Conservation (phyloP, 2,888 invertebrate genomes). For the Chymomyza procnemis region DNA sequence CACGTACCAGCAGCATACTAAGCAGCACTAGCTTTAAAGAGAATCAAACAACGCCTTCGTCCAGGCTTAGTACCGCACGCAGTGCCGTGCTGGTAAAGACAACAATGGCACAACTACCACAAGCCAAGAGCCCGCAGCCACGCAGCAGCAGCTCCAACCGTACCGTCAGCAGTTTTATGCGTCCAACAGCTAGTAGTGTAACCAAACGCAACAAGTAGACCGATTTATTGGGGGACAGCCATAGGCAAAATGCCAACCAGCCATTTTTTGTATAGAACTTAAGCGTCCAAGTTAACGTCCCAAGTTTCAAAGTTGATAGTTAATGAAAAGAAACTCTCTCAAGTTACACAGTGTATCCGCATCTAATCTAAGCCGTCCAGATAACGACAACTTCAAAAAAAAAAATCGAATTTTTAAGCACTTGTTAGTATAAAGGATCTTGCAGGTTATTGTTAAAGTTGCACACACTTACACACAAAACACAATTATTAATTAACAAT, state of each 20-base stretch:
- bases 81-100: slow-evolving; percentile 73
- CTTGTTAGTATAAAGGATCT: slow-evolving; percentile 26
- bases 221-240: slow-evolving; percentile 9
- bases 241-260: slow-evolving; percentile 17
- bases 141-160: slow-evolving; percentile 55
- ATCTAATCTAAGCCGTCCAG: slow-evolving; percentile 64
- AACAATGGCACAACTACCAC: slow-evolving; percentile 58
- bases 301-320: slow-evolving; percentile 47
- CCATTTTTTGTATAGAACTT: not conserved
- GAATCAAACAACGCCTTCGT: slow-evolving; percentile 66
- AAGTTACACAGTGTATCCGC: slow-evolving; percentile 35
- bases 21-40: slow-evolving; percentile 79
- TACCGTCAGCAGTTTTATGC: slow-evolving; percentile 85
- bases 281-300: slow-evolving; percentile 50
- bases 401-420: slow-evolving; percentile 70
- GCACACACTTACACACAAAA: slow-evolving; percentile 15
- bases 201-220: slow-evolving; percentile 81
- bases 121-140: slow-evolving; percentile 42
- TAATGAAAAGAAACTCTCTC: slow-evolving; percentile 4
- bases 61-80: slow-evolving; percentile 63
- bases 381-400: slow-evolving; percentile 37
- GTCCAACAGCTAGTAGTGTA: slow-evolving; percentile 90
- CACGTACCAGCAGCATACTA: slow-evolving; percentile 41
- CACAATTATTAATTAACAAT: not conserved
- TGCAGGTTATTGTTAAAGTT: slow-evolving; percentile 50